Evolutionary conservation across 64 coral and sea anemone species (phyloP), one percentile per base, ranked within the genome.

Genomic region (Montipora cactus): DNA sequence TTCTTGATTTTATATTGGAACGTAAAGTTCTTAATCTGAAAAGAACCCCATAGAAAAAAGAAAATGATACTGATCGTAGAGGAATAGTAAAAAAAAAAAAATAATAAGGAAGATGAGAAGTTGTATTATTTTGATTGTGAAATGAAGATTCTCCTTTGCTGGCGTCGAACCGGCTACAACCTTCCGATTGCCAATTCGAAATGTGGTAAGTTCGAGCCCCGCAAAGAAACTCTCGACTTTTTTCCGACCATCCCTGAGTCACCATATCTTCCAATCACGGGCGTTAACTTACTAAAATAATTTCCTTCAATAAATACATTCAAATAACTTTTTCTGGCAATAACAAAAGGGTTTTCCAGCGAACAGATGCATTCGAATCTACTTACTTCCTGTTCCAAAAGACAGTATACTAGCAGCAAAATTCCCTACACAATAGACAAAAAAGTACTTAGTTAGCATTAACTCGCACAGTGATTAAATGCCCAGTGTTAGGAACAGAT

Each of bases 1-100:
- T 95, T 97, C 90, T 95, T 97, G 51, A 92, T 84, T 70, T 94
- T 59, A 68, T 88, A 88, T 2, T 79, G 37, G 28, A 55, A 88
- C 45, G 92, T 70, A 58, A 88, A 93, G 47, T 93, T 88, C 59
- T 74, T 93, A 44, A 93, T 74, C 92, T 93, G 22, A 62, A 92
- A 89, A 50, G 47, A 14, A 58, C 37, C n/a, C 8, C 9, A 83
- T 8, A 66, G 5, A 37, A 64, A 53, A 49, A 20, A 13, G 45
- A 15, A 46, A 11, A 55, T 0, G n/a, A 74, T 8, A 20, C 0
- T 74, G 11, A 3, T 44, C 28, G 2, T 4, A 28, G 21, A n/a
- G 44, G 8, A 23, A 11, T 28, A 3, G 12, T 45, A 28, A 21
- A 23, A 46, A 45, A 2, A 75, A 44, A 44, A 10, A 75, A 44